A percentile compares a stretch with the other conserved stretches of the same genome.
Evolutionary conservation across 2,888 invertebrate species (phyloP).

Genomic region (Heliconius ismenius): DNA sequence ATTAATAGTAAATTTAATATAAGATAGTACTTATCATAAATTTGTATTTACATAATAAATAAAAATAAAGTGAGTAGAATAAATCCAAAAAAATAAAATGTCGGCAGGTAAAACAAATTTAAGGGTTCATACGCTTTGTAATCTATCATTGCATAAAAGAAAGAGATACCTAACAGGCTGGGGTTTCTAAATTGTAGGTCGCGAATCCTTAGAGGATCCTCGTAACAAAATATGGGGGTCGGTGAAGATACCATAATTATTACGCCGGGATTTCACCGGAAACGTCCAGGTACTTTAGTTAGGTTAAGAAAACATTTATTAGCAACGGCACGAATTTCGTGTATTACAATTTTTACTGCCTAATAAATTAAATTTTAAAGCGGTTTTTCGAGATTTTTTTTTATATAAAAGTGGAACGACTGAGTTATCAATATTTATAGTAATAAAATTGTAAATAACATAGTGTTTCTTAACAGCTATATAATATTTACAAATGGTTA

Average conservation of each 20-base stretch:
- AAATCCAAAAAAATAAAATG: not conserved
- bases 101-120: slow-evolving; percentile 12
- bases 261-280: slow-evolving; percentile 26
- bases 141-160: slow-evolving; percentile 32
- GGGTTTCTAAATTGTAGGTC: slow-evolving; percentile 33
- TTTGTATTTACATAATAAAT: not conserved
- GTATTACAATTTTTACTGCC: slow-evolving; percentile 1
- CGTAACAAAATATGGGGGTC: slow-evolving; percentile 36
- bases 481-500: slow-evolving; percentile 16
- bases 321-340: slow-evolving; percentile 8
- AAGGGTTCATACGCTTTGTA: slow-evolving; percentile 11
- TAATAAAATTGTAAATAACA: slow-evolving; percentile 1
- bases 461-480: slow-evolving; percentile 2
- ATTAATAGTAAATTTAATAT: not conserved
- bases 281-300: slow-evolving; percentile 28
- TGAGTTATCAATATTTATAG: not conserved
- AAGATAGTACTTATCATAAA: not conserved
- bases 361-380: slow-evolving; percentile 2
- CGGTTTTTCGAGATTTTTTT: not conserved
- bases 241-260: slow-evolving; percentile 34
- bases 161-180: slow-evolving; percentile 26
- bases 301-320: slow-evolving; percentile 20
- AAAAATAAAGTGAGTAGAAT: not conserved
- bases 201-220: slow-evolving; percentile 34
- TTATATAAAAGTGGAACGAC: slow-evolving; percentile 8